Base-by-base conservation (phyloP, 1,140 invertebrate species). In the Macrostomum lignano region DNA sequence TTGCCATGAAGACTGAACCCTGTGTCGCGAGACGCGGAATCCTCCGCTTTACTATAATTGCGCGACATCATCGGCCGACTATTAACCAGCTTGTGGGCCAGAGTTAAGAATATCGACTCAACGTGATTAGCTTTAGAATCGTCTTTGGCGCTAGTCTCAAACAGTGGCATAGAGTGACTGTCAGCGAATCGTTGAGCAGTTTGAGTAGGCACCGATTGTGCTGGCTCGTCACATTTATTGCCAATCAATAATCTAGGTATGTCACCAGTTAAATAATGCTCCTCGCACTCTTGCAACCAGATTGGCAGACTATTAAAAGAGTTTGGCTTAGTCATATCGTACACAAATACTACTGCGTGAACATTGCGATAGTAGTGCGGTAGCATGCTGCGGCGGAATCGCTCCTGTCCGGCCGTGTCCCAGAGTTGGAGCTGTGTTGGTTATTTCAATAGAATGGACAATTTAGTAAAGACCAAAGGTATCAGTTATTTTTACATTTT, bases 281-380 rank as follows among this genome's bases (percentile, higher is more conserved):
- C 60, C 40, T 72, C 63, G 46, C 71, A 72, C 51, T 77, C 73
- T 31, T 66, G 63, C 43, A 76, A 68, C 72, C 72, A 75, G 20
- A 62, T 59, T 13, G 63, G 58, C 44, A 74, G 60, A 25, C 67
- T 67, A 53, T 67, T 58, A 55, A 72, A 72, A 21, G 67, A 67
- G 23, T 52, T 46, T 19, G 64, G 60, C 48, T 70, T 65, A 10
- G 64, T 67, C 7, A 69, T 64, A 48, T 69, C 67, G 48, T 68
- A 69, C 0, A 69, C 67, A 46, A 75, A 71, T 15, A 75, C 67
- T 11, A 76, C 69, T 31, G 73, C 73, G 54, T 74, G 67, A 1
- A 72, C 71, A 61, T 74, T 74, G 38, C 72, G 55, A 46, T 76
- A 76, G 47, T 75, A 76, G 52, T 74, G 72, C 38, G 69, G 65